A percentile compares a stretch with the other conserved stretches of the same genome.
Evolutionary conservation across 2,113 vertebrate species (phyloP).

Genomic region (Nannospalax galili): DNA sequence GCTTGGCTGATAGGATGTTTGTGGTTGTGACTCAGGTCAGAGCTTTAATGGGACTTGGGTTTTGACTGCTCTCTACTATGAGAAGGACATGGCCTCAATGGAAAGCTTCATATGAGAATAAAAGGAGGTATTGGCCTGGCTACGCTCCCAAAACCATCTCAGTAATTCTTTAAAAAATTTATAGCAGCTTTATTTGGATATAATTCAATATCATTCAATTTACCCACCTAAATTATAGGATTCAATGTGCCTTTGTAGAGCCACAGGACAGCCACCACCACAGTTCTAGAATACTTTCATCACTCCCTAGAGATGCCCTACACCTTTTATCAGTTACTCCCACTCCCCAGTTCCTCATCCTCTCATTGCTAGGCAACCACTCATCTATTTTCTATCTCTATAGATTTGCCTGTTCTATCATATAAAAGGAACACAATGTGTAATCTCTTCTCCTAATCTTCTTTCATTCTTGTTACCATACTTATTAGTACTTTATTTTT

Average conservation of each 20-base stretch:
- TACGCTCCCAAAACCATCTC: background rate
- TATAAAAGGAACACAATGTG: background rate
- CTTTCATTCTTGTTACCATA: background rate
- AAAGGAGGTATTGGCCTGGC: background rate
- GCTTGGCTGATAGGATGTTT: background rate
- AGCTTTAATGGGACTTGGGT: background rate
- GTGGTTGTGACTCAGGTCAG: background rate
- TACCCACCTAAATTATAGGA: background rate
- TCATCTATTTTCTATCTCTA: background rate
- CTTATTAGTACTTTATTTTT: background rate
- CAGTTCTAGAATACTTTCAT: conserved; percentile 2
- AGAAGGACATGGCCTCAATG: background rate
- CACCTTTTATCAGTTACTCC: background rate
- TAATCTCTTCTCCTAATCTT: background rate
- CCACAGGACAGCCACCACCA: background rate
- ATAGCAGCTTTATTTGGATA: background rate
- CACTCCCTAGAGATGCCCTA: background rate
- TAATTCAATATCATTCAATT: background rate
- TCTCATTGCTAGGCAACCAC: background rate
- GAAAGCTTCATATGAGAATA: background rate
- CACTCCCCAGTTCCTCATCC: background rate
- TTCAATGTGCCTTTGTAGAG: background rate
- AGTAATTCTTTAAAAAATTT: background rate
- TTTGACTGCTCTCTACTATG: background rate
- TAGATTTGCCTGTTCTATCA: background rate